phyloP scores from a whole-genome alignment of 2,797 vertebrate genomes.

The Chelidonichthys spinosus region DNA sequence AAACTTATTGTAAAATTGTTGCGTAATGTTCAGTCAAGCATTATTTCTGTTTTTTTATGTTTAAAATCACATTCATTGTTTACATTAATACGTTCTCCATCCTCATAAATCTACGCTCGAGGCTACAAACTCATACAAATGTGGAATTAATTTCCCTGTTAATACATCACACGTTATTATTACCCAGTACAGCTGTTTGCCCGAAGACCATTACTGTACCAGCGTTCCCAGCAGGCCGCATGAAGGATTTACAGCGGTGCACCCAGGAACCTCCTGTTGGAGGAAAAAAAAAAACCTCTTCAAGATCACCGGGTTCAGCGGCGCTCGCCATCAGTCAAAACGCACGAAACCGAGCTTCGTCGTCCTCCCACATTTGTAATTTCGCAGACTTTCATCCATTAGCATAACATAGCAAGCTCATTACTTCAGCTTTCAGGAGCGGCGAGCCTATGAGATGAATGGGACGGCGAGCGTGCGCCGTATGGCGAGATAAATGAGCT shows the following conservation, averaged over 20 bases:
- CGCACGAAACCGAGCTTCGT: conserved; percentile 66
- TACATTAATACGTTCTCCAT: neutral
- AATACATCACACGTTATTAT: neutral
- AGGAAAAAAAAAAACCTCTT: conserved; percentile 26
- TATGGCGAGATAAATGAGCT: conserved; percentile 66
- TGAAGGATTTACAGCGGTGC: conserved; percentile 15
- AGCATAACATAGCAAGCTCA: conserved; percentile 69
- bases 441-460: conserved; percentile 67
- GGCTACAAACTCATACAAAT: neutral
- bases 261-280: conserved; percentile 28
- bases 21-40: neutral
- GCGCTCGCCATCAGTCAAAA: conserved; percentile 67
- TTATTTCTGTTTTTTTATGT: neutral
- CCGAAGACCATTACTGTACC: conserved; percentile 2
- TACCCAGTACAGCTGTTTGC: neutral
- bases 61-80: neutral
- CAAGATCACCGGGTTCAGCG: conserved; percentile 68
- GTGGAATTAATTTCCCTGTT: neutral
- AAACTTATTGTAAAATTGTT: neutral
- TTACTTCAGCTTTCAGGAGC: conserved; percentile 71
- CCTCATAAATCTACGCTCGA: neutral
- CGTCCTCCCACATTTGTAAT: conserved; percentile 75
- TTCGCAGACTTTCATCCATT: conserved; percentile 64
- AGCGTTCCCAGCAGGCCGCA: conserved; percentile 11
- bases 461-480: conserved; percentile 37